These are phyloP conservation scores for Archivesica marissinica DNA, from an alignment of 1,140 invertebrate genomes.

Conservation along the genomic window DNA sequence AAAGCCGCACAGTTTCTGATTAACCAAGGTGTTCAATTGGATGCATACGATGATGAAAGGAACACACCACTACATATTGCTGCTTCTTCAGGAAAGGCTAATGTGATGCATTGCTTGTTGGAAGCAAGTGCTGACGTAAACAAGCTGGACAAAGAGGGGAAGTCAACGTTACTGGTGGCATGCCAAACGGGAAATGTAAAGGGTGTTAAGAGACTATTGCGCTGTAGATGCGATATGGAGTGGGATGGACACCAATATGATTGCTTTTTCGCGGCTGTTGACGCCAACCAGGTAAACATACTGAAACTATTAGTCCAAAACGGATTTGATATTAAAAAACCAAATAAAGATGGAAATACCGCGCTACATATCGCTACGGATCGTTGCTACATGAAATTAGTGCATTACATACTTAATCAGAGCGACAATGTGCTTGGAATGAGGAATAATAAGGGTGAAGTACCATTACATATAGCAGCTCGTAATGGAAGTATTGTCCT, in stretches of 20 bases:
- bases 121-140: constrained; percentile 5
- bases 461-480: neutral
- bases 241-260: neutral
- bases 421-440: neutral
- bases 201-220: neutral
- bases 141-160: neutral
- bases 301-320: neutral
- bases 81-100: neutral
- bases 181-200: neutral
- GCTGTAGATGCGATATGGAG: neutral
- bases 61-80: constrained; percentile 6
- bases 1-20: neutral
- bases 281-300: neutral
- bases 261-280: neutral
- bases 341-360: neutral
- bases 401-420: neutral
- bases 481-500: neutral
- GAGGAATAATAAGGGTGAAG: neutral
- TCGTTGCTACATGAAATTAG: neutral
- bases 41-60: constrained; percentile 19
- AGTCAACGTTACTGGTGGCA: neutral
- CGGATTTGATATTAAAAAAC: neutral
- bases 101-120: constrained; percentile 5
- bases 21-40: constrained; percentile 10
- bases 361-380: neutral